Base-by-base conservation (phyloP, 1,140 invertebrate genomes). In the Drosophila erecta region DNA sequence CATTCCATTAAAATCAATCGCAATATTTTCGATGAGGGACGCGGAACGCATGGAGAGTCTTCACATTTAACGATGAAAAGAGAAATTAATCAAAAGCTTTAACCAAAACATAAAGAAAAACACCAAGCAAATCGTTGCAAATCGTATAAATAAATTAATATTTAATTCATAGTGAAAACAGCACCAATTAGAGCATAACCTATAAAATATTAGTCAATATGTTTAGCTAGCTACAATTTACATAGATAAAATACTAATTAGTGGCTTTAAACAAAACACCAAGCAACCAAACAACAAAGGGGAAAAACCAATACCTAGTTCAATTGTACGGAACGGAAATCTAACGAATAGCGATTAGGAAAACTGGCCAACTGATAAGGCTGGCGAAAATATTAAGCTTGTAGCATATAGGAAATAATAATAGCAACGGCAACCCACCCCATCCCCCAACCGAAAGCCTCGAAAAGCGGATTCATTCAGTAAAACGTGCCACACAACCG, bases 181-280 rank as follows among this genome's bases (percentile, higher is more conserved):
- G 85, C 84, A 87, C 83, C 83, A 87, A 87, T 87, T 87, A 89
- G 83, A 71, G 67, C 56, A 66, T 87, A 87, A 87, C 66, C 51
- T 79, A 76, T 62, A 72, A 69, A 77, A 75, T 56, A 62, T 50
- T 89, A 89, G 69, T 72, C 56, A 84, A 80, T 80, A 89, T 89
- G 79, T 78, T 84, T 90, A 90, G 84, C 58, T 89, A 89, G 85
- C 84, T 89, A 57, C 71, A 78, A 90, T 80, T 89, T 78, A 66
- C 37, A 62, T 74, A 74, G 47, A 74, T 73, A 54, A 62, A 44
- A 41, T 62, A 17, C 76, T 80, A 89, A 47, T 77, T 90, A 89
- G 84, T 89, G 84, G 84, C 84, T 89, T 89, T 70, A 84, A 89
- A 54, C 53, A 79, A 87, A 87, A 89, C 84, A 89, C 85, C 84